These are phyloP conservation scores for Rousettus madagascariensis DNA, from an alignment of 2,797 vertebrate genomes.

Conservation along the genomic window DNA sequence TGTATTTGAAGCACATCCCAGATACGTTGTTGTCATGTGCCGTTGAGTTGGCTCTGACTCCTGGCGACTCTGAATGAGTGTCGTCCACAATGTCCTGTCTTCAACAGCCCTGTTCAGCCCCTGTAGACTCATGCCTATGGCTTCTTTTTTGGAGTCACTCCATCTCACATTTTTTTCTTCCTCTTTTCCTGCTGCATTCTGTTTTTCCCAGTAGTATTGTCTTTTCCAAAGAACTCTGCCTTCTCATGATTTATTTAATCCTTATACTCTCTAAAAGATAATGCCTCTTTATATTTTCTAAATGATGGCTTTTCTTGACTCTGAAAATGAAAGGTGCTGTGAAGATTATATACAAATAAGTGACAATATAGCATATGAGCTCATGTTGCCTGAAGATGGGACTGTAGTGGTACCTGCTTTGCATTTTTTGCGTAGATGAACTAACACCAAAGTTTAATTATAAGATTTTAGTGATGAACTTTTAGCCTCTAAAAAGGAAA, in stretches of 20 bases:
- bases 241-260: not conserved
- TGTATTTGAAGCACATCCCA: conserved; percentile 21
- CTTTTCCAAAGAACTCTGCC: not conserved
- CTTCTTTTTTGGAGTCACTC: not conserved
- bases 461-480: not conserved
- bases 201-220: not conserved
- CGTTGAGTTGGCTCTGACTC: not conserved
- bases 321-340: conserved; percentile 13
- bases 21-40: not conserved
- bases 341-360: not conserved
- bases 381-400: not conserved
- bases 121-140: not conserved
- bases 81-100: not conserved
- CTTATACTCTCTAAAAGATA: conserved; percentile 5
- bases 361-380: not conserved
- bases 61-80: not conserved
- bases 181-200: not conserved
- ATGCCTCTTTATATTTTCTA: not conserved
- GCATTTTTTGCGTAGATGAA: not conserved
- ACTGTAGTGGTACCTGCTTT: not conserved
- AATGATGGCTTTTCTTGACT: conserved; percentile 14
- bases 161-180: not conserved
- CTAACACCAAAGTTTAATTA: not conserved
- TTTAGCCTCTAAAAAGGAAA: conserved; percentile 33
- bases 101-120: not conserved